phyloP scores from a whole-genome alignment of 2,113 vertebrate genomes.

The Macaca fascicularis region DNA sequence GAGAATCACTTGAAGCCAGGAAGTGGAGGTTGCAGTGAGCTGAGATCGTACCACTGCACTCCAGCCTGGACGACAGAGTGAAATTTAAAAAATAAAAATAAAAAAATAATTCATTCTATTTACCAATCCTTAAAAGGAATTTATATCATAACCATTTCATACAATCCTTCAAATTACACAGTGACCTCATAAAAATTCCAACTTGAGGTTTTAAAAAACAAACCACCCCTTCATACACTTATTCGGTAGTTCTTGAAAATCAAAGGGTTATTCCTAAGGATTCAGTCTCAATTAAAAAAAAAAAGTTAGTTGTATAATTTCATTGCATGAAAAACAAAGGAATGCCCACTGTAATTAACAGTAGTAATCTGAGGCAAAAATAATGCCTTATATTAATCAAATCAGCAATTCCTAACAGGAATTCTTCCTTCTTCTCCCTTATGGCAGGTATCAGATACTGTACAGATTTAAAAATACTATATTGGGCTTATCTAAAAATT shows the following conservation, averaged over 20 bases:
- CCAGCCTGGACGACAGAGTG: too few relatives aligned
- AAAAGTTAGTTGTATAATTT: neutral
- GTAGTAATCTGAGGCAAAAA: neutral
- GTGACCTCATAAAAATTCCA: neutral
- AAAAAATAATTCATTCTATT: neutral
- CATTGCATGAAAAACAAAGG: conserved; percentile 12
- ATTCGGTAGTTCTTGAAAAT: conserved; percentile 9
- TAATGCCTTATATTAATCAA: neutral
- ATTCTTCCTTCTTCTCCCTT: conserved; percentile 18
- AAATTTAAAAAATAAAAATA: neutral
- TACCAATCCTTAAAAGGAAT: conserved; percentile 34
- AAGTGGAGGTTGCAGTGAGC: too few relatives aligned
- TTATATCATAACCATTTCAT: neutral
- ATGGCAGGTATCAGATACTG: neutral
- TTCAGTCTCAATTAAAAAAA: neutral
- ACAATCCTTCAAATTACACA: neutral
- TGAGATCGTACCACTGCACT: too few relatives aligned
- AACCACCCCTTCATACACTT: neutral
- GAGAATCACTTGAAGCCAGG: too few relatives aligned
- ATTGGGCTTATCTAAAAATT: neutral
- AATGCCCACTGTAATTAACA: conserved; percentile 1
- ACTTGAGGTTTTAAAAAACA: neutral
- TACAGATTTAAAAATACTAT: neutral
- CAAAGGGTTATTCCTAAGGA: conserved; percentile 34
- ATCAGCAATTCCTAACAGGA: neutral